A percentile compares a stretch with the other conserved stretches of the same genome.
Evolutionary conservation across 2,113 vertebrate species (phyloP).

Genomic region (Gorsachius goisagi): DNA sequence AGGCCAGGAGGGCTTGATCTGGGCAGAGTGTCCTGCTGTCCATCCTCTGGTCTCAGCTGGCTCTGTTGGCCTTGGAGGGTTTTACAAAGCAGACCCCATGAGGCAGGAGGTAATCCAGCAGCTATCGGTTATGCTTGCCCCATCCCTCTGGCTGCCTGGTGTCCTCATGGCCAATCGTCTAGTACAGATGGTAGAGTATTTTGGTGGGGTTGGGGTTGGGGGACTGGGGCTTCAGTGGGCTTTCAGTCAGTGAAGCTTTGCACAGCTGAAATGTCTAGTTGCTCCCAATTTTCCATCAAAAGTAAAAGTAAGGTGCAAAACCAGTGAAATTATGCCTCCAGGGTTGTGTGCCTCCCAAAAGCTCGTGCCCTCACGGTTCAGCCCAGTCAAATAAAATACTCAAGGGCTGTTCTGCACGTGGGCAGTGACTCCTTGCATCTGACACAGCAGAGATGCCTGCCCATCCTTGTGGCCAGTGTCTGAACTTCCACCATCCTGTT

Average conservation of each 20-base stretch:
- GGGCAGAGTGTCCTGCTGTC: neutral
- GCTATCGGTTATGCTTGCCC: neutral
- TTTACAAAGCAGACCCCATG: neutral
- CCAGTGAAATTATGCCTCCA: neutral
- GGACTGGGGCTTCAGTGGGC: neutral
- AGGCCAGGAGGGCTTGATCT: neutral
- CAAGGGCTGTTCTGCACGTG: rapidly evolving
- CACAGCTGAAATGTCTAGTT: neutral
- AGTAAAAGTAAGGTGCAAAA: neutral
- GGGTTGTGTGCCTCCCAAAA: neutral
- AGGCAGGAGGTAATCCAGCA: neutral
- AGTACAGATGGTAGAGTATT: neutral
- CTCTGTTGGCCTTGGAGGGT: neutral
- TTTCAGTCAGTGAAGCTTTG: neutral
- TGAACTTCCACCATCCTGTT: neutral
- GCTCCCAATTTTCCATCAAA: neutral
- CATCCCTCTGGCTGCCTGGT: neutral
- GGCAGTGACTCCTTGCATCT: neutral
- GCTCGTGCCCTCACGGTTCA: rapidly evolving
- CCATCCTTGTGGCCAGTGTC: neutral
- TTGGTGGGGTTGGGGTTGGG: neutral
- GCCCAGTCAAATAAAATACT: neutral
- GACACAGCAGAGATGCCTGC: neutral
- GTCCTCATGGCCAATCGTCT: neutral
- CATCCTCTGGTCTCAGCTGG: neutral